Conservation (phyloP, 2,113 vertebrate species). For the Cyphomyrus discorhynchus region DNA sequence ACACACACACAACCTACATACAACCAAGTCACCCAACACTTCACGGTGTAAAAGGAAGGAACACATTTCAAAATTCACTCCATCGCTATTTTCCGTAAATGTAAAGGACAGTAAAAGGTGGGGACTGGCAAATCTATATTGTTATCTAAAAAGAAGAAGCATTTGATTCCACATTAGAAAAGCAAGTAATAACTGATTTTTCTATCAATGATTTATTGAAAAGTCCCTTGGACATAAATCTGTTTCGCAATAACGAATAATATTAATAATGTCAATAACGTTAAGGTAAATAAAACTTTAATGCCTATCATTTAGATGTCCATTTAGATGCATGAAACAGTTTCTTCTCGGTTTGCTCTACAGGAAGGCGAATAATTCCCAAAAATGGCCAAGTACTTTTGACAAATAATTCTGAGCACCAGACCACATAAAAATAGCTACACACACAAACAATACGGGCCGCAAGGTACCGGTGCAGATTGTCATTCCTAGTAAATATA, state of each 20-base stretch:
- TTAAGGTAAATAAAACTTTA: neutral
- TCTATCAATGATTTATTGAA: neutral
- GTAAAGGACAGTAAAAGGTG: neutral
- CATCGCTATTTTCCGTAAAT: neutral
- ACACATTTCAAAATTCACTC: neutral
- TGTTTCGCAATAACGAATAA: neutral
- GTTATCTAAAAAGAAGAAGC: neutral
- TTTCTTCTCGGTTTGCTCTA: neutral
- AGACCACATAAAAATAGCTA: neutral
- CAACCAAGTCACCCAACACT: neutral
- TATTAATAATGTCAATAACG: neutral
- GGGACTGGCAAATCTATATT: neutral
- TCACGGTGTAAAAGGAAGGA: neutral
- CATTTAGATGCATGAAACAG: neutral
- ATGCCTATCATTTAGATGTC: neutral
- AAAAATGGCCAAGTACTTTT: neutral
- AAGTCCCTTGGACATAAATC: neutral
- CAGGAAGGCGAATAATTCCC: neutral
- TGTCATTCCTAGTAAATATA: neutral
- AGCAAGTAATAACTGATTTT: neutral
- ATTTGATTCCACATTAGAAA: neutral
- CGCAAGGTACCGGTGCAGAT: neutral
- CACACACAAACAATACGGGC: neutral
- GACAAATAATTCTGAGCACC: neutral
- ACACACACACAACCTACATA: neutral